Percentiles rank a stretch among this genome's conserved stretches.
These are phyloP conservation scores for Nasonovia ribisnigri DNA, from an alignment of 2,888 invertebrate species.

Conservation along the genomic window DNA sequence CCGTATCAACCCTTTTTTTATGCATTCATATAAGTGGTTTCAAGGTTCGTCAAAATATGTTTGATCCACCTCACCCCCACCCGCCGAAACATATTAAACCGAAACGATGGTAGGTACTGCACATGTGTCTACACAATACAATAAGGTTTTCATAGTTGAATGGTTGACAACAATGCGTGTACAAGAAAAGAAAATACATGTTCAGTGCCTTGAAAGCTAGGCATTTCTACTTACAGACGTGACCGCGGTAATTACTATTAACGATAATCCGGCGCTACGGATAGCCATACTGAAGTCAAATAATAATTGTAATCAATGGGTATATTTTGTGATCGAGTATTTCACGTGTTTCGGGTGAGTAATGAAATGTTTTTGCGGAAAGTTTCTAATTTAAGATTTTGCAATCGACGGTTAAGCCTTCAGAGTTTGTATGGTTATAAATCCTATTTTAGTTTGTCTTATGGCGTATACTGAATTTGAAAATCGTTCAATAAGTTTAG, in stretches of 20 bases:
- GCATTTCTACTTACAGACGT: constrained; percentile 61
- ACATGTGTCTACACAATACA: not conserved
- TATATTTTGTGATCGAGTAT: constrained; percentile 2
- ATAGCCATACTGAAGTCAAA: not conserved
- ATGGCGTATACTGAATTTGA: not conserved
- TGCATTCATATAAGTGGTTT: constrained; percentile 41
- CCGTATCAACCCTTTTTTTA: constrained; percentile 50
- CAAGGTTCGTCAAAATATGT: constrained; percentile 35
- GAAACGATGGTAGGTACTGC: not conserved
- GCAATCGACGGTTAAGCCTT: not conserved
- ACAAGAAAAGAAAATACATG: not conserved
- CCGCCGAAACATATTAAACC: not conserved
- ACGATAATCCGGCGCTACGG: constrained; percentile 26
- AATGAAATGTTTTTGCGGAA: not conserved
- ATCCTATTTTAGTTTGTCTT: not conserved
- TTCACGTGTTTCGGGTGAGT: not conserved
- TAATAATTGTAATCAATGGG: not conserved
- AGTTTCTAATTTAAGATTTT: constrained; percentile 31
- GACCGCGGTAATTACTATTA: constrained; percentile 35
- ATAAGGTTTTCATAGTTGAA: constrained; percentile 2
- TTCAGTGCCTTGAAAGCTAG: constrained; percentile 37
- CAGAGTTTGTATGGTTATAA: not conserved
- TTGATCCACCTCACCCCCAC: not conserved
- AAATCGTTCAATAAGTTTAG: not conserved
- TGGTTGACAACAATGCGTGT: not conserved